phyloP scores from a whole-genome alignment of 2,888 invertebrate species.

The Tetanocera ferruginea region DNA sequence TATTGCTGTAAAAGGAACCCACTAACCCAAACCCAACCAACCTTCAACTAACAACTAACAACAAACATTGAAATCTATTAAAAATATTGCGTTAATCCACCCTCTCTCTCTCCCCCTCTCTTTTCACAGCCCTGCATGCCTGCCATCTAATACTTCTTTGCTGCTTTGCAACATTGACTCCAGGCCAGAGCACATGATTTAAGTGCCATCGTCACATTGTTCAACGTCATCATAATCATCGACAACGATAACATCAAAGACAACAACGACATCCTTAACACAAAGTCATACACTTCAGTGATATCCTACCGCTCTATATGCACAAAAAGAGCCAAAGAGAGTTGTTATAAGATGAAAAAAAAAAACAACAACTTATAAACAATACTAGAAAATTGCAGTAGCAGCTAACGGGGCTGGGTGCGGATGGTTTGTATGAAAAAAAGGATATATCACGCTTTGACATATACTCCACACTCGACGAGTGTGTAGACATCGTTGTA shows the following conservation, averaged over 20 bases:
- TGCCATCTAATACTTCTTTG: neutral
- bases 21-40: too few species aligned
- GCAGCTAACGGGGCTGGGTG: neutral
- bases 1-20: too few species aligned
- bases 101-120: too few species aligned
- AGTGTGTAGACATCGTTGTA: neutral
- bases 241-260: neutral
- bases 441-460: neutral
- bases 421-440: neutral
- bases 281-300: neutral
- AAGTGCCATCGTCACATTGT: slow-evolving; percentile 3
- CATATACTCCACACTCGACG: neutral
- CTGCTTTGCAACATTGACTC: neutral
- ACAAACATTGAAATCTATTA: neutral
- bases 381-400: neutral
- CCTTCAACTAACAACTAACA: neutral
- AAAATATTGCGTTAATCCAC: neutral
- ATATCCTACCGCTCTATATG: neutral
- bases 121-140: too few species aligned
- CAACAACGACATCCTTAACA: neutral
- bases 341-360: neutral
- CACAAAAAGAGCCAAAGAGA: neutral
- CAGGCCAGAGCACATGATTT: neutral
- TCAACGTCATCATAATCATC: slow-evolving; percentile 10
- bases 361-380: neutral